Conservation (phyloP, 2,888 invertebrate species). For the Tachina lurida region DNA sequence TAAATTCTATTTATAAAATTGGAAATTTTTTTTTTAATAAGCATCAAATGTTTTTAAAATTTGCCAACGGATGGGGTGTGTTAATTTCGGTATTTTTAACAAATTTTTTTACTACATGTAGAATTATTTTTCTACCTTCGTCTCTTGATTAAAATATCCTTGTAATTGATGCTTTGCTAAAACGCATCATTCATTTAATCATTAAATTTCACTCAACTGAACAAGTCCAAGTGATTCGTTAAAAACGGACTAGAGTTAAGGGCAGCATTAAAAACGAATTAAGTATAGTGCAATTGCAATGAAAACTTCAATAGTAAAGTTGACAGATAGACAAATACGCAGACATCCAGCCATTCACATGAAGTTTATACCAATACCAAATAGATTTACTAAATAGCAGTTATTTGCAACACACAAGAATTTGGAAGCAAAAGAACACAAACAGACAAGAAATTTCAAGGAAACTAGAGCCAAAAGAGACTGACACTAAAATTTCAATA, state of each 20-base stretch:
- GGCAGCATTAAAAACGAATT: slow-evolving; percentile 1
- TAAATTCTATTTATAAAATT: too few relatives aligned
- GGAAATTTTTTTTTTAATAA: too few relatives aligned
- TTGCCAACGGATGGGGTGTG: too few relatives aligned
- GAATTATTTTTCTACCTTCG: not conserved
- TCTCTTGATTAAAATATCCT: not conserved
- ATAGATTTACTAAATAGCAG: not conserved
- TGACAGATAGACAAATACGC: too few relatives aligned
- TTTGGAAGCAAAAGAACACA: slow-evolving; percentile 8
- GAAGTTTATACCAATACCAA: not conserved
- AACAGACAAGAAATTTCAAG: not conserved
- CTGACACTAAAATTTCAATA: slow-evolving; percentile 60
- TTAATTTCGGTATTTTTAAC: too few relatives aligned
- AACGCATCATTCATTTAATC: slow-evolving; percentile 19
- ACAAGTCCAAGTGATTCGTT: not conserved
- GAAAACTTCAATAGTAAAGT: slow-evolving; percentile 42
- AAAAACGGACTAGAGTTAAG: not conserved
- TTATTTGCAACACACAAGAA: not conserved
- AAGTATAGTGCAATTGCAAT: slow-evolving; percentile 25
- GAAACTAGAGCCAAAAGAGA: slow-evolving; percentile 28
- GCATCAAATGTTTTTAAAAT: too few relatives aligned
- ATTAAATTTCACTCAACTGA: not conserved
- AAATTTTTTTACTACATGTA: not conserved
- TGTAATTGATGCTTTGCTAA: not conserved
- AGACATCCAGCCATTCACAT: not conserved